Evolutionary conservation across 2,797 vertebrate genomes (phyloP).

Genomic region (Pitangus sulphuratus): DNA sequence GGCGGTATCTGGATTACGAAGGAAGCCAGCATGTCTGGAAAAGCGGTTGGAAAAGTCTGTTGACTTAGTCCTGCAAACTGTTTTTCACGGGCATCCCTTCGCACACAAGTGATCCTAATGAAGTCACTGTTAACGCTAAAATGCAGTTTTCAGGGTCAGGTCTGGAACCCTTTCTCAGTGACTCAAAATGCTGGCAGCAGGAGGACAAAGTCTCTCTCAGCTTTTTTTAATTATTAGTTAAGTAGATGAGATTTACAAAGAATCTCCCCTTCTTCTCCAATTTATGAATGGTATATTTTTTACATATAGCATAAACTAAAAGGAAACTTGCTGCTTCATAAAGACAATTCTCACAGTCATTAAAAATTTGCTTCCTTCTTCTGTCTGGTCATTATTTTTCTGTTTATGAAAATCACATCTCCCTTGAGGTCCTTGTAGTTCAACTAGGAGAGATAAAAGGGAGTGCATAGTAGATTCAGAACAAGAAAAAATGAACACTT

Average conservation of each 20-base stretch:
- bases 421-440: constrained; percentile 70
- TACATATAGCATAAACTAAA: not conserved
- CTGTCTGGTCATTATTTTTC: constrained; percentile 71
- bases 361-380: constrained; percentile 68
- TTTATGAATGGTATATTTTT: not conserved
- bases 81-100: not conserved
- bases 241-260: not conserved
- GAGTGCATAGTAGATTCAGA: constrained; percentile 44
- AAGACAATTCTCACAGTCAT: constrained; percentile 58
- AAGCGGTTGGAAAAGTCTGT: not conserved
- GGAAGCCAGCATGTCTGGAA: not conserved
- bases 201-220: not conserved
- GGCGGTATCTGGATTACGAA: rapidly evolving
- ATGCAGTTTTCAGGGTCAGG: not conserved
- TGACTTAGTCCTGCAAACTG: not conserved
- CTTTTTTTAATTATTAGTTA: not conserved
- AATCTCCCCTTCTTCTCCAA: not conserved
- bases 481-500: constrained; percentile 59
- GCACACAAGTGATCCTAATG: not conserved
- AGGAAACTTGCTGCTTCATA: constrained; percentile 12
- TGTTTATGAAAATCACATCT: constrained; percentile 75
- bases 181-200: not conserved
- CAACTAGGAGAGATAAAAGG: constrained; percentile 76
- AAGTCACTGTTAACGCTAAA: not conserved
- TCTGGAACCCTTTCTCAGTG: not conserved